A percentile compares a stretch with the other conserved stretches of the same genome.
phyloP scores from a whole-genome alignment of 2,797 vertebrate species.

The Tapirus indicus region DNA sequence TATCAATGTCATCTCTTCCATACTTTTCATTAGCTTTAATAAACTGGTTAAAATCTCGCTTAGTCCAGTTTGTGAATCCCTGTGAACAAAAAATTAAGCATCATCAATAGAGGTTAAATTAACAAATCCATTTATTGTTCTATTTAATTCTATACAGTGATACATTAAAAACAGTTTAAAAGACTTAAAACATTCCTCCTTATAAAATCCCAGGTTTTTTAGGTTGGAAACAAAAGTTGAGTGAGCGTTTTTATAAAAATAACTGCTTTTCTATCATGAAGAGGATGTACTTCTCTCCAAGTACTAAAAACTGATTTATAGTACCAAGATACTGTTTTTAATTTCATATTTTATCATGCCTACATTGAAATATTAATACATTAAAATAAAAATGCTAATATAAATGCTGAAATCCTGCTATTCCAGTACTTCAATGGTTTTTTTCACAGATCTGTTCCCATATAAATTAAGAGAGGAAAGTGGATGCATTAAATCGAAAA shows the following conservation, averaged over 20 bases:
- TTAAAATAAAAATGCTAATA: conserved; percentile 53
- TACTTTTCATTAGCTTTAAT: conserved; percentile 96
- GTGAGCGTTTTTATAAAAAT: conserved; percentile 51
- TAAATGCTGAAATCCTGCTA: conserved; percentile 39
- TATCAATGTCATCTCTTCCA: conserved; percentile 94
- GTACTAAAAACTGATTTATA: conserved; percentile 51
- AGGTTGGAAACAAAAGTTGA: conserved; percentile 48
- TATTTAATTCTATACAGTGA: conserved; percentile 55
- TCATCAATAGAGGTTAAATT: conserved; percentile 48
- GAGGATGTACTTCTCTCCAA: conserved; percentile 52
- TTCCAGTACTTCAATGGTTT: background rate
- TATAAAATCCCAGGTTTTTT: conserved; percentile 16
- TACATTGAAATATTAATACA: conserved; percentile 63
- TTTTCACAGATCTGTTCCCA: conserved; percentile 28
- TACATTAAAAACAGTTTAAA: conserved; percentile 43
- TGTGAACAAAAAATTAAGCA: conserved; percentile 81
- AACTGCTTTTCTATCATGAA: conserved; percentile 57
- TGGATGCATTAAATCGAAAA: background rate
- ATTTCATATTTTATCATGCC: conserved; percentile 53
- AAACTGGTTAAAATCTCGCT: conserved; percentile 95
- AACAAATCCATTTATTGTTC: conserved; percentile 48
- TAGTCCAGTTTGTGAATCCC: conserved; percentile 96
- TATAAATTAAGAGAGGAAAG: conserved; percentile 43
- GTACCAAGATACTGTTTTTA: conserved; percentile 39
- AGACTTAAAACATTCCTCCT: conserved; percentile 46